Percentiles rank a stretch among this genome's conserved stretches.
Conservation (phyloP, 2,113 vertebrate genomes). For the Oncorhynchus tshawytscha region DNA sequence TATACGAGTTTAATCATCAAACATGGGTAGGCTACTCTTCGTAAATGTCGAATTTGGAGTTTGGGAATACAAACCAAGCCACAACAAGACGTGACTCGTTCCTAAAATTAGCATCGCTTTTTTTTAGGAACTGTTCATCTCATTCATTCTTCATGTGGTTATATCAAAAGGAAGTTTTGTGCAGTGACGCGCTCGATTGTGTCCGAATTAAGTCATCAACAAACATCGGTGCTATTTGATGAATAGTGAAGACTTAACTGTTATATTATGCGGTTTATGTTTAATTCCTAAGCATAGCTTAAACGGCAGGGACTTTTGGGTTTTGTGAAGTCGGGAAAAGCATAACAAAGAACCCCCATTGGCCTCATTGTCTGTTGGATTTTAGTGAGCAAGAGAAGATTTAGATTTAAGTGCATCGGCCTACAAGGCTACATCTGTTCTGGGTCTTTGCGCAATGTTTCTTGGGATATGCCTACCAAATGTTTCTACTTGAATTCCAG, state of each 20-base stretch:
- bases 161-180: neutral
- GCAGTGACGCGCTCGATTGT: neutral
- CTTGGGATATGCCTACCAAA: too few species aligned
- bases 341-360: constrained; percentile 63
- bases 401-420: constrained; percentile 6
- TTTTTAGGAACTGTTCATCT: too few species aligned
- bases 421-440: neutral
- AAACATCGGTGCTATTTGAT: neutral
- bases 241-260: neutral
- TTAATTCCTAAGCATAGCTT: neutral
- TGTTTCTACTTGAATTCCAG: too few species aligned
- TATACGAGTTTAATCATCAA: neutral
- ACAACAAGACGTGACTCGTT: neutral
- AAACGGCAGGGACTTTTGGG: constrained; percentile 13
- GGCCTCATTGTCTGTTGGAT: constrained; percentile 55
- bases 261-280: neutral
- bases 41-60: neutral
- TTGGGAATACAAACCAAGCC: neutral
- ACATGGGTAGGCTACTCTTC: neutral
- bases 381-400: constrained; percentile 49
- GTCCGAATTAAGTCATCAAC: neutral
- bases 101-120: too few species aligned
- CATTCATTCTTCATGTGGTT: too few species aligned
- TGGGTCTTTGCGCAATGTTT: too few species aligned
- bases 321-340: constrained; percentile 46